These are phyloP conservation scores for Flexamia atlantica DNA, from an alignment of 2,888 invertebrate genomes.

Conservation along the genomic window DNA sequence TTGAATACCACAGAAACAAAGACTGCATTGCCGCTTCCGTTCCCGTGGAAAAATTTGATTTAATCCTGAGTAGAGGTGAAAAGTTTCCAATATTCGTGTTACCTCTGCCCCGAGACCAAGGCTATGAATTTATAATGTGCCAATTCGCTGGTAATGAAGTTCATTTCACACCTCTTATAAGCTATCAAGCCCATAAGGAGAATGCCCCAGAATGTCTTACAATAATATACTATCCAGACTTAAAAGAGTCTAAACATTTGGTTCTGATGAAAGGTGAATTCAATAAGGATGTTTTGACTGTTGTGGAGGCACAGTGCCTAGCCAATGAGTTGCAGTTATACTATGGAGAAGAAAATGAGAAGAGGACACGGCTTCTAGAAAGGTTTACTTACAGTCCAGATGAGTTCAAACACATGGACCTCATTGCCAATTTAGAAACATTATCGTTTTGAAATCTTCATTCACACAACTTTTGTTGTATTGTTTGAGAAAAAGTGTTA, in stretches of 20 bases:
- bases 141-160: constrained; percentile 85
- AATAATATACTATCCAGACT: constrained; percentile 87
- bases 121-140: constrained; percentile 91
- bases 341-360: constrained; percentile 82
- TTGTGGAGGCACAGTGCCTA: constrained; percentile 90
- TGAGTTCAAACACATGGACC: constrained; percentile 89
- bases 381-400: constrained; percentile 84
- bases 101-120: constrained; percentile 88
- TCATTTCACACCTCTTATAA: constrained; percentile 91
- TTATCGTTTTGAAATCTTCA: constrained; percentile 37
- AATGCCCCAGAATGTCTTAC: constrained; percentile 93
- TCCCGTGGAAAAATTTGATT: constrained; percentile 79
- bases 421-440: constrained; percentile 85
- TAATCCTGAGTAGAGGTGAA: constrained; percentile 79
- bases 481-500: too few species aligned
- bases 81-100: constrained; percentile 85
- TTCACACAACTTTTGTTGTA: too few species aligned
- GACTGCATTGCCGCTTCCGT: constrained; percentile 87
- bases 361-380: constrained; percentile 81
- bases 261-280: constrained; percentile 93
- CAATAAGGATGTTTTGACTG: constrained; percentile 86
- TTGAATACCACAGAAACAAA: constrained; percentile 87
- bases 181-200: constrained; percentile 91
- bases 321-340: constrained; percentile 92
- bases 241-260: constrained; percentile 83